Conservation (phyloP, 2,797 vertebrate species). For the Microchirus variegatus region DNA sequence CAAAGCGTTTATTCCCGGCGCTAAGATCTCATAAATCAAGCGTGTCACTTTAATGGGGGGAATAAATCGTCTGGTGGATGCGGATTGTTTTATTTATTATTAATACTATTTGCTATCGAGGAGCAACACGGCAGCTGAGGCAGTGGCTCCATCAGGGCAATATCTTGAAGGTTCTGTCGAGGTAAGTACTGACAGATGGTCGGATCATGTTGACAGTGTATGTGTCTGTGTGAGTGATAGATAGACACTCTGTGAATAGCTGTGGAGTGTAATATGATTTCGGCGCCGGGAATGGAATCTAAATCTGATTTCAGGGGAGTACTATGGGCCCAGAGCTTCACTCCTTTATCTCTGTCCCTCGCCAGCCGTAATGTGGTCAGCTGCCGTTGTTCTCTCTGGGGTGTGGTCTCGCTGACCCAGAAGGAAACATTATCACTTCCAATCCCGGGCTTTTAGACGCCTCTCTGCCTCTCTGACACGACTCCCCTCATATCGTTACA, state of each 20-base stretch:
- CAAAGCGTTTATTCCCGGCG: conserved; percentile 35
- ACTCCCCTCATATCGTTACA: conserved; percentile 41
- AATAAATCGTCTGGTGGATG: conserved; percentile 22
- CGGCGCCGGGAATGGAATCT: conserved; percentile 69
- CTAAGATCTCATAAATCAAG: conserved; percentile 51
- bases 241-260: conserved; percentile 67
- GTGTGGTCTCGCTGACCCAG: conserved; percentile 55
- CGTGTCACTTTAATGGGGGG: conserved; percentile 33
- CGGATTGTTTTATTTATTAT: conserved; percentile 22
- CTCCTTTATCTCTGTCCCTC: conserved; percentile 64
- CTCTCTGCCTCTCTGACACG: conserved; percentile 40
- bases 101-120: no score
- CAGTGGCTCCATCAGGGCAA: conserved; percentile 37
- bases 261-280: conserved; percentile 72
- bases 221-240: conserved; percentile 56
- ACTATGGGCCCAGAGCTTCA: conserved; percentile 64
- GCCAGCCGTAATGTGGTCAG: conserved; percentile 58
- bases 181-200: conserved; percentile 67
- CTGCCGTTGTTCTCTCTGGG: conserved; percentile 49
- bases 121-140: conserved; percentile 16
- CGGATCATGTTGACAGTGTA: conserved; percentile 58
- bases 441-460: conserved; percentile 34
- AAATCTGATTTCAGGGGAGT: conserved; percentile 71
- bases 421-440: conserved; percentile 53
- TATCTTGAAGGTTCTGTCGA: conserved; percentile 47